Percentiles rank a stretch among this genome's conserved stretches.
These are phyloP conservation scores for Poecile atricapillus DNA, from an alignment of 2,113 vertebrate species.

Conservation along the genomic window DNA sequence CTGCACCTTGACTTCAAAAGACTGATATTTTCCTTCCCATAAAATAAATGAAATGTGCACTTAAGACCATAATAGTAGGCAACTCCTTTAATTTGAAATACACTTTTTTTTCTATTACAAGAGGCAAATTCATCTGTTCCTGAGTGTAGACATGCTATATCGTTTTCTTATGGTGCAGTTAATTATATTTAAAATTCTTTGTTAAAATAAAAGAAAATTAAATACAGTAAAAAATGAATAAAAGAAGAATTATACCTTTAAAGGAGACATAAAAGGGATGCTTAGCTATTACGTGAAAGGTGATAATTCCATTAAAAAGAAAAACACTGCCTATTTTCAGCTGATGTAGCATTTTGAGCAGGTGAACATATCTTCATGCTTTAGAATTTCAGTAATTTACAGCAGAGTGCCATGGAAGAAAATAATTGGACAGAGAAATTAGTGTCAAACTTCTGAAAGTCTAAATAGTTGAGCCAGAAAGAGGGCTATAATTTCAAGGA, in stretches of 20 bases:
- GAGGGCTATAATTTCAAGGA: background rate
- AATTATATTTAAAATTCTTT: background rate
- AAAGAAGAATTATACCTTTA: background rate
- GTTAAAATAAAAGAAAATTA: background rate
- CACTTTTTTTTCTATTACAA: background rate
- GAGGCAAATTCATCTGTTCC: background rate
- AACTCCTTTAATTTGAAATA: background rate
- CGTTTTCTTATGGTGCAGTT: background rate
- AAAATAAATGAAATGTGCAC: background rate
- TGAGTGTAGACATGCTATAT: background rate
- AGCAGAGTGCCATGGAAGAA: background rate
- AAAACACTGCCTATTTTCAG: background rate
- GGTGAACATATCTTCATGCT: background rate
- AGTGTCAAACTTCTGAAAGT: conserved; percentile 18
- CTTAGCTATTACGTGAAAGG: background rate
- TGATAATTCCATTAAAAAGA: background rate
- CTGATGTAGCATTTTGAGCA: background rate
- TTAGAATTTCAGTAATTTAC: background rate
- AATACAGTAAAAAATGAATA: background rate
- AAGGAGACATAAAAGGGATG: background rate
- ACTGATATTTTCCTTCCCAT: background rate
- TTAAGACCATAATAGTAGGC: background rate
- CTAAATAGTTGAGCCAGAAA: background rate
- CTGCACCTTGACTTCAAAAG: background rate
- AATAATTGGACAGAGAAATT: background rate